Evolutionary conservation across 2,113 vertebrate genomes (phyloP), one percentile per base, ranked within the genome.

Genomic region (Bujurquina vittata): DNA sequence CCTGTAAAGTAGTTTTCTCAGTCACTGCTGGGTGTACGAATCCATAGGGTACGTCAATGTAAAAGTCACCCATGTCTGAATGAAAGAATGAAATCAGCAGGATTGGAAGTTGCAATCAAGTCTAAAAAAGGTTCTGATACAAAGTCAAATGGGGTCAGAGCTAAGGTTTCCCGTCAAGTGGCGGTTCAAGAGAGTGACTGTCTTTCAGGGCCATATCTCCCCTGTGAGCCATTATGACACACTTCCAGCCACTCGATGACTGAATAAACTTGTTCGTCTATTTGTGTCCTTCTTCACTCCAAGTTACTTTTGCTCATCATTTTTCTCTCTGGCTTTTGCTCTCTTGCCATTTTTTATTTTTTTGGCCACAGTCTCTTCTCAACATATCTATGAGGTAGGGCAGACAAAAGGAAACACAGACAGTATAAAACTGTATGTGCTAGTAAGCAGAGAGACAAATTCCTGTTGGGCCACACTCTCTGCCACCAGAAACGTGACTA

Each of bases 81-180:
- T 20, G 40, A 69, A 6, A 18, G 49, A 18, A 18, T 54, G 18
- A 54, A 54, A 54, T 20, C 65, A 52, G 23, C 43, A 52, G 52
- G 17, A 17, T 20, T 72, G 23, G 5, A 52, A 52, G 65, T 72
- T 52, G 52, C 43, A 72, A 72, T 31, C 43, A 72, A 52, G 65
- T 26, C 43, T 72, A 20, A 72, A 52, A 52, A 72, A 52, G 4
- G 49, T 1, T 58, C 26, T 80, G 46, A 59, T 55, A 81, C n/a
- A 17, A 33, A 74, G 5, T 77, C 35, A 58, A 40, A 58, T 2
- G 55, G 52, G 26, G 52, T 62, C 14, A 77, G 33, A 75, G 81
- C 76, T 75, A 83, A 87, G 87, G 90, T 83, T 89, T 88, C 43
- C 81, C 23, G 43, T 46, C 29, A 58, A 89, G 84, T 69, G 79